These are phyloP conservation scores for Polymixis flavicincta DNA, from an alignment of 2,888 invertebrate genomes.

Conservation along the genomic window DNA sequence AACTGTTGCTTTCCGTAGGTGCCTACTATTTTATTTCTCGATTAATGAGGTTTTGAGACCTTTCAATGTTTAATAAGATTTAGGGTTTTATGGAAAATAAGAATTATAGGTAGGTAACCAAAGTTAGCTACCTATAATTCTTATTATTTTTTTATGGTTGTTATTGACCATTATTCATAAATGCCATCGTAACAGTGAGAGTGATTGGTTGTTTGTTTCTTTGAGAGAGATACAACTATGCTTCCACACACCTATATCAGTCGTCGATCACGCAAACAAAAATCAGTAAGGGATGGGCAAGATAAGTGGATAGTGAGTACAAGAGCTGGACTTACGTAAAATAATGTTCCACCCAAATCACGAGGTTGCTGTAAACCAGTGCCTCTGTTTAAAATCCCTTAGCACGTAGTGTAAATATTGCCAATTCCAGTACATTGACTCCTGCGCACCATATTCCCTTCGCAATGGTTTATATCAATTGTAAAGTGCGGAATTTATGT, in stretches of 20 bases:
- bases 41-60: background rate
- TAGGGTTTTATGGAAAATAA: too few relatives aligned
- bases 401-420: slow-evolving; percentile 55
- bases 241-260: background rate
- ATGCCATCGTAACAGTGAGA: too few relatives aligned
- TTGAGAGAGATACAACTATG: background rate
- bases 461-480: slow-evolving; percentile 51
- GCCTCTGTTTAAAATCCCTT: slow-evolving; percentile 44
- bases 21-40: background rate
- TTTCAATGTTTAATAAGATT: background rate
- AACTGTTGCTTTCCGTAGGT: background rate
- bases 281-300: background rate
- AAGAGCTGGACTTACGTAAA: background rate
- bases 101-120: too few relatives aligned
- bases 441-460: slow-evolving; percentile 37
- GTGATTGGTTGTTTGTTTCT: background rate
- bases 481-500: slow-evolving; percentile 17
- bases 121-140: background rate
- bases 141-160: background rate
- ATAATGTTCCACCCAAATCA: slow-evolving; percentile 25
- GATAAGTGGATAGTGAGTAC: background rate
- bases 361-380: background rate
- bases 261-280: background rate
- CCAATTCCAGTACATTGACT: slow-evolving; percentile 49
- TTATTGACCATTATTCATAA: too few relatives aligned